A percentile compares a stretch with the other conserved stretches of the same genome.
Evolutionary conservation across 1,140 invertebrate species (phyloP).

Genomic region (Drosophila baimaii): DNA sequence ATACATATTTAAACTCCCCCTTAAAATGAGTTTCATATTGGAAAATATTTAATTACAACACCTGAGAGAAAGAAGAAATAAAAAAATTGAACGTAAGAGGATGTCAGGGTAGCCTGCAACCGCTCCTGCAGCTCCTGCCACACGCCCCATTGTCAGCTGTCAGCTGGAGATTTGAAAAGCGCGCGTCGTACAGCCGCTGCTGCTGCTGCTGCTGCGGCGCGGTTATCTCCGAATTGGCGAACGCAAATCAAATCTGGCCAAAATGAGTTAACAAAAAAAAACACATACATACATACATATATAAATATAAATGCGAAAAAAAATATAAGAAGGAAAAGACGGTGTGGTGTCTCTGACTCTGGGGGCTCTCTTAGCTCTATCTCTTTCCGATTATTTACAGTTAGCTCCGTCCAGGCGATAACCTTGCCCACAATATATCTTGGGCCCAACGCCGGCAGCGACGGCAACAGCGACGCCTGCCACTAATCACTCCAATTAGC

Average conservation of each 20-base stretch:
- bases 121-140: slow-evolving; percentile 27
- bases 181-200: not conserved
- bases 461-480: slow-evolving; percentile 49
- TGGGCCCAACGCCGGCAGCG: slow-evolving; percentile 34
- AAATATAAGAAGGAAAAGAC: not conserved
- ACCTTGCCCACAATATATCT: slow-evolving; percentile 65
- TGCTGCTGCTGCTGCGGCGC: not conserved
- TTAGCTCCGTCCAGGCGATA: slow-evolving; percentile 65
- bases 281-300: not conserved
- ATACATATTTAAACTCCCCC: too few relatives aligned
- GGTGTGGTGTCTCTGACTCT: not conserved
- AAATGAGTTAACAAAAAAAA: slow-evolving; percentile 20
- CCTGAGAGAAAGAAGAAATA: too few relatives aligned
- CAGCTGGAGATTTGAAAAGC: slow-evolving; percentile 15
- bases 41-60: too few relatives aligned
- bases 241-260: slow-evolving; percentile 13
- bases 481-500: slow-evolving; percentile 82
- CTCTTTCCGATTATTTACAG: slow-evolving; percentile 65
- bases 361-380: slow-evolving; percentile 33
- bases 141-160: slow-evolving; percentile 26
- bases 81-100: too few relatives aligned
- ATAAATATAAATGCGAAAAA: slow-evolving; percentile 11
- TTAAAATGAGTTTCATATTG: too few relatives aligned
- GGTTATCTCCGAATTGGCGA: slow-evolving; percentile 19
- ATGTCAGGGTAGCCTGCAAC: not conserved